A percentile compares a stretch with the other conserved stretches of the same genome.
These are phyloP conservation scores for Probaryconus sp. DNA, from an alignment of 1,140 invertebrate species.

Conservation along the genomic window DNA sequence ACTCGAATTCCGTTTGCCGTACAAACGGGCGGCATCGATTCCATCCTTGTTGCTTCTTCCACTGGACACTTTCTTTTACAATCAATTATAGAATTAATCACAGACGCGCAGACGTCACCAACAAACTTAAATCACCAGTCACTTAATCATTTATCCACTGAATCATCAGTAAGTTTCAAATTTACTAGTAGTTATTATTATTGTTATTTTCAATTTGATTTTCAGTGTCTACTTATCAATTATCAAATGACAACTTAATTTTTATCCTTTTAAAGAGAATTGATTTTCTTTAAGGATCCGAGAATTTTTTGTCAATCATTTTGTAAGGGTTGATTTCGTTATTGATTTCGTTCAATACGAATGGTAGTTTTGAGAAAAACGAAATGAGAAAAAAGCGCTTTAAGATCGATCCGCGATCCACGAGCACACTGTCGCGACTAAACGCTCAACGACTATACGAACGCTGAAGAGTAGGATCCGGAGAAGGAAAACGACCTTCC, in stretches of 20 bases:
- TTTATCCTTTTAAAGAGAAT: no score
- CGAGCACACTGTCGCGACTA: conserved; percentile 70
- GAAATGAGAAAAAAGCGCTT: neutral
- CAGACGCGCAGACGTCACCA: conserved; percentile 17
- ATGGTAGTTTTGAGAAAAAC: neutral
- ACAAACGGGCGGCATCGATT: conserved; percentile 66
- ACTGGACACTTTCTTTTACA: conserved; percentile 10
- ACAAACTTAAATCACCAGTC: conserved; percentile 26
- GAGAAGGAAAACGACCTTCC: conserved; percentile 73
- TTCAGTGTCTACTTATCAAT: no score
- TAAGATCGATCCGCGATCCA: conserved; percentile 49
- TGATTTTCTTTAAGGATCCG: no score
- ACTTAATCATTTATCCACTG: conserved; percentile 1
- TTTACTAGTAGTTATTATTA: no score
- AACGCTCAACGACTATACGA: conserved; percentile 27
- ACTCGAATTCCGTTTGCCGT: conserved; percentile 65
- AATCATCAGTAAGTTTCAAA: neutral
- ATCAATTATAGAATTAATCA: neutral
- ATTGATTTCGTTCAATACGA: no score
- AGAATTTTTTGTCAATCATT: no score
- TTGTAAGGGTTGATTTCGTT: no score
- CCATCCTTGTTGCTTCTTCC: conserved; percentile 40
- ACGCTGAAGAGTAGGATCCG: conserved; percentile 41
- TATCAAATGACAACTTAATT: no score
- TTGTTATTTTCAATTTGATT: no score